Evolutionary conservation across 2,888 invertebrate species (phyloP).

Genomic region (Eupithecia pulchellata): DNA sequence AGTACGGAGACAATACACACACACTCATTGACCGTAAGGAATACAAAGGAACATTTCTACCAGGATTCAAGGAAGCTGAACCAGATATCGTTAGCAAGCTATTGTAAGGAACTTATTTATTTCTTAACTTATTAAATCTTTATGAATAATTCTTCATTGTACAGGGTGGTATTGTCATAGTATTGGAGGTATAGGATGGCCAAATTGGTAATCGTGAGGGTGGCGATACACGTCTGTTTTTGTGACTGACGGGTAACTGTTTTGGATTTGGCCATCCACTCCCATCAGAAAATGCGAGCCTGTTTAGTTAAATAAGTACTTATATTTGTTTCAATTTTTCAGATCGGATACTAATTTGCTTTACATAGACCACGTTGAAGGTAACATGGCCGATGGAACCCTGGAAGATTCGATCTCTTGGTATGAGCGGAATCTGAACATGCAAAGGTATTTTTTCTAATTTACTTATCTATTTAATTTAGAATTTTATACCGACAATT

Average conservation of each 20-base stretch:
- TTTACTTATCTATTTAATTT: background rate
- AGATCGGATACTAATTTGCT: constrained; percentile 90
- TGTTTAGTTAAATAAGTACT: too few species aligned
- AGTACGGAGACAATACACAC: constrained; percentile 99
- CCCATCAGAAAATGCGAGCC: too few species aligned
- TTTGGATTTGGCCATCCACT: too few species aligned
- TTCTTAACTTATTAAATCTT: too few species aligned
- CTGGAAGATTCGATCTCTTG: constrained; percentile 95
- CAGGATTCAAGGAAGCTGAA: constrained; percentile 88
- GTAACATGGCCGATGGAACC: constrained; percentile 96
- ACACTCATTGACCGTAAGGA: constrained; percentile 95
- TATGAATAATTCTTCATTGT: too few species aligned
- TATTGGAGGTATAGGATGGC: too few species aligned
- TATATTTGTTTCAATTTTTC: constrained; percentile 44
- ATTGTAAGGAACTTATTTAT: constrained; percentile 81
- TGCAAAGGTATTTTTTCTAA: constrained; percentile 74
- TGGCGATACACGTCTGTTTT: too few species aligned
- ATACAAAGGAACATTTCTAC: constrained; percentile 94
- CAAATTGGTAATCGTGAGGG: too few species aligned
- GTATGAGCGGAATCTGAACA: constrained; percentile 87
- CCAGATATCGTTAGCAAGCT: constrained; percentile 85
- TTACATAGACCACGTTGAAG: constrained; percentile 98
- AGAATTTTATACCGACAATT: background rate
- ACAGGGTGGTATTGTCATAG: too few species aligned
- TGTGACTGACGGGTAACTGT: too few species aligned